Conservation (phyloP, 1,140 invertebrate species). For the Cydia amplana region DNA sequence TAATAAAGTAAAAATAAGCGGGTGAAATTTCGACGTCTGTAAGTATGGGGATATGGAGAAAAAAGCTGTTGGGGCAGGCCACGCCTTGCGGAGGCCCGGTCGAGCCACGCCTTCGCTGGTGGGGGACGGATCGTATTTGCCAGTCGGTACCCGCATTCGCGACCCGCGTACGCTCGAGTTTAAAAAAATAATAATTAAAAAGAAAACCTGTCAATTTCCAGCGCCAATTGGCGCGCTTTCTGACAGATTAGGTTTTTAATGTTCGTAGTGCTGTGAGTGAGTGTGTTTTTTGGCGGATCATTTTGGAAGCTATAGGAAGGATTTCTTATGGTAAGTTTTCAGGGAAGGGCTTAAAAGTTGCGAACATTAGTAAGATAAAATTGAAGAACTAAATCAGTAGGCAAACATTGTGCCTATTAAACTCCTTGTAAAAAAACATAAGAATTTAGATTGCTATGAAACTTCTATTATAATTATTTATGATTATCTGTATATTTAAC, state of each 20-base stretch:
- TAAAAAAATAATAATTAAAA: constrained; percentile 33
- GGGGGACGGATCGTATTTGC: constrained; percentile 55
- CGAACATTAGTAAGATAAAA: not conserved
- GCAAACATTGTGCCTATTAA: not conserved
- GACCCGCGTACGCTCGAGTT: constrained; percentile 47
- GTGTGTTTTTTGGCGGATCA: constrained; percentile 29
- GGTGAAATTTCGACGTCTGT: constrained; percentile 44
- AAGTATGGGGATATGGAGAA: constrained; percentile 57
- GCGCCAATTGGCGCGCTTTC: constrained; percentile 43
- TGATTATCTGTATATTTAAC: too few species aligned
- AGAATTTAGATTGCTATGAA: too few species aligned
- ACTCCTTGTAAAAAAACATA: too few species aligned
- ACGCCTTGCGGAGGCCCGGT: constrained; percentile 46
- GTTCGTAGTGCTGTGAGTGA: constrained; percentile 36
- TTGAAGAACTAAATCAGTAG: not conserved
- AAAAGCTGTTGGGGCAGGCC: constrained; percentile 36
- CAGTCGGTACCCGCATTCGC: constrained; percentile 61
- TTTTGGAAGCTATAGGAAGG: constrained; percentile 17
- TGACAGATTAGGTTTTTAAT: constrained; percentile 38
- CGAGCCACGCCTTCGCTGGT: constrained; percentile 49
- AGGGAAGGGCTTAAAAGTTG: not conserved
- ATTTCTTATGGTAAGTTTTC: constrained; percentile 5
- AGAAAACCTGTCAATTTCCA: constrained; percentile 34
- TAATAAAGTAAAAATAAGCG: constrained; percentile 61
- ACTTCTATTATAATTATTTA: too few species aligned